Base-by-base conservation (phyloP, 2,113 vertebrate species). In the Panthera tigris region DNA sequence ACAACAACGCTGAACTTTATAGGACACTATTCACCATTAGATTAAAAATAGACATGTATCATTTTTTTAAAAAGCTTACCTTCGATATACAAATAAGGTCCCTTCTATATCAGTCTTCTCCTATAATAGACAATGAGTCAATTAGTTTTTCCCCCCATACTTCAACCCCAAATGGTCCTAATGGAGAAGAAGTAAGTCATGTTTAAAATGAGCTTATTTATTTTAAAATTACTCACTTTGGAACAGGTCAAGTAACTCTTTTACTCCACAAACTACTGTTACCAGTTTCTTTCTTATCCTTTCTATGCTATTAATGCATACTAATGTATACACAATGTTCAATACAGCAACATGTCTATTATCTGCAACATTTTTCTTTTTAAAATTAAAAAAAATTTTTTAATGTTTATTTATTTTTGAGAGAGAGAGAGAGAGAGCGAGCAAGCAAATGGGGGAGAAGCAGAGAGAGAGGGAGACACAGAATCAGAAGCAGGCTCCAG, bases 81-180 rank as follows among this genome's bases (percentile, higher is more conserved):
- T 99, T 96, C 99, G 98, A 97, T 99, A 99, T 3, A 99, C 99
- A 99, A 99, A 99, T 94, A 99, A 98, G 50, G 99, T 99, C 39
- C 99, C 99, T 98, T 99, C 99, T 97, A 99, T 99, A 96, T 99
- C 99, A 0, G 99, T 99, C 98, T 99, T 99, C 98, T 99, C 99
- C 99, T 99, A 96, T 41, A 98, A 99, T 5, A 97, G 69, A 98
- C 2, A 98, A 79, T 57, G 21, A 97, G 33, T 91, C 0, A 97
- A 84, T 96, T 89, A 97, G 36, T 91, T 50, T 69, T 91, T 9
- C 9, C 45, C 12, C n/a, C 29, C 11, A 94, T 69, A 90, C 95
- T 52, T 36, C 88, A 93, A 88, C 4, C 27, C 69, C 73, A 89
- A 73, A 65, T 18, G 89, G 33, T 94, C 50, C 39, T 31, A 92